Base-by-base conservation (phyloP, 2,888 invertebrate genomes). In the Plebejus anna region DNA sequence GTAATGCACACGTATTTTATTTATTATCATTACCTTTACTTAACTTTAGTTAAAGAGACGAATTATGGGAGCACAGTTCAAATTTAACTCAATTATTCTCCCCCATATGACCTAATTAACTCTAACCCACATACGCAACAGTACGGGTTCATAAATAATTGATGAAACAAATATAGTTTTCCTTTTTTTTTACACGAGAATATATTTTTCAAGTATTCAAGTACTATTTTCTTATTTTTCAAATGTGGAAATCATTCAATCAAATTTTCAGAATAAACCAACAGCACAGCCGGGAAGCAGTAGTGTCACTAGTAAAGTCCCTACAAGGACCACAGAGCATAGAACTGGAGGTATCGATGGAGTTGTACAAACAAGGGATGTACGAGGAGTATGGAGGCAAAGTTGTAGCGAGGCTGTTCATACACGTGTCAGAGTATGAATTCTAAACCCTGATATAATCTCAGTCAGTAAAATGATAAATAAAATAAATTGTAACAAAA, bases 241-340 rank as follows among this genome's bases (percentile, higher is more conserved):
- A 0, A 42, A 42, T 2, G 47, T 7, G 9, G 9, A 7, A 47
- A 7, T 47, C 9, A 22, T 22, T 22, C 22, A 22, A 22, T 22
- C 22, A 22, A 22, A 22, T 22, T 80, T 86, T 1, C 84, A 95
- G 95, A 80, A 89, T 94, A 78, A 85, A 89, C 1, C 94, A 95
- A 83, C 89, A 95, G 83, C 89, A 86, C 4, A 94, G 94, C 13
- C 96, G 96, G 80, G 96, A 97, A 86, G 98, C 97, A 0, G 95
- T 96, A 3, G 94, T 98, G n/a, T 95, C 96, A 0, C 88, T 99
- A 66, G 95, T 96, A 9, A 94, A 95, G 77, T 94, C 96, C 0
- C 95, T 99, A 1, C 95, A 95, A 79, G 98, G 98, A 0, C 98
- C 98, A 0, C 98, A 99, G 87, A 98, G 98, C 84, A 96, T 98